Conservation (phyloP, 2,797 vertebrate species). For the Acipenser transmontanus region DNA sequence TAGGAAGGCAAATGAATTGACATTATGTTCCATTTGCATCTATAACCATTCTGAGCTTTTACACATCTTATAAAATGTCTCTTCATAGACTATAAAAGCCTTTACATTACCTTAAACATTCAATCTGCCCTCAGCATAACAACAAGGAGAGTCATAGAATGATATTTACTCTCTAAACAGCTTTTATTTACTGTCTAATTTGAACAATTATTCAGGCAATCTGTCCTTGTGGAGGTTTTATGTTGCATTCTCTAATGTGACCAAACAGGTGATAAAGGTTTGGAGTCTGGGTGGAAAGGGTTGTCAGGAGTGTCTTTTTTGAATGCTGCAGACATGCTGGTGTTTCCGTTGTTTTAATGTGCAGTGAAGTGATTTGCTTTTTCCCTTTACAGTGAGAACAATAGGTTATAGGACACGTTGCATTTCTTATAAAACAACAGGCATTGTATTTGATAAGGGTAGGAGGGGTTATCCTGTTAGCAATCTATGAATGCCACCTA, state of each 20-base stretch:
- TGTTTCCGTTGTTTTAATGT: background rate
- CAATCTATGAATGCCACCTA: constrained; percentile 56
- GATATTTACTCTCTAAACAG: no score
- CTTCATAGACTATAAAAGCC: no score
- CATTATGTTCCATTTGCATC: no score
- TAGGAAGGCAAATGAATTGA: no score
- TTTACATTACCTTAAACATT: no score
- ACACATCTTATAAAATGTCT: no score
- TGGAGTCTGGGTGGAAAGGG: background rate
- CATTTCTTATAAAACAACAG: constrained; percentile 58
- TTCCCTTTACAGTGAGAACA: constrained; percentile 58
- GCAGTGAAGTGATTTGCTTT: background rate
- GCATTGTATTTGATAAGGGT: constrained; percentile 59
- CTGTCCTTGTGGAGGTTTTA: background rate
- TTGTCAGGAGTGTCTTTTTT: background rate
- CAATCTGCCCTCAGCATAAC: background rate
- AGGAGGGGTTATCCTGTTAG: constrained; percentile 16
- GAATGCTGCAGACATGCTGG: no score
- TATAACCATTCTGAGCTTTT: no score
- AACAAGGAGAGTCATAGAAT: background rate
- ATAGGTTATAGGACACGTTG: constrained; percentile 55
- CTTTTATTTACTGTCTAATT: constrained; percentile 1
- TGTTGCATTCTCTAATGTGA: background rate
- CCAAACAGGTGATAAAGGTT: background rate
- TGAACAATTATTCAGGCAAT: background rate